Evolutionary conservation across 2,113 vertebrate genomes (phyloP).

Genomic region (Pampusana beccarii): DNA sequence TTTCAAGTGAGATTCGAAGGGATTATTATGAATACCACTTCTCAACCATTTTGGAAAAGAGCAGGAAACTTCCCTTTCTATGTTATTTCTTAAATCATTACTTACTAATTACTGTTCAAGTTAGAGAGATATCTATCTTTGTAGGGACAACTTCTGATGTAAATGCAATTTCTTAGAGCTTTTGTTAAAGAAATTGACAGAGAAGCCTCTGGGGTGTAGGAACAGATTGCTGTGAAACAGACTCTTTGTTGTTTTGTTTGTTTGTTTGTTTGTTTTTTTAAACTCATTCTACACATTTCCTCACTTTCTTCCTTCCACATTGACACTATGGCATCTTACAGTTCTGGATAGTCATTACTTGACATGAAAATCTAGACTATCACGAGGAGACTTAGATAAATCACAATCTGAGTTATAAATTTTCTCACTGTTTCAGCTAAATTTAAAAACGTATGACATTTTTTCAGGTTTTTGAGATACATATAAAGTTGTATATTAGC

Average conservation of each 20-base stretch:
- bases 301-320: neutral
- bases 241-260: no score
- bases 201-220: neutral
- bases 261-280: no score
- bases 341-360: neutral
- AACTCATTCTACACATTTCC: rapidly evolving
- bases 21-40: neutral
- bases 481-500: neutral
- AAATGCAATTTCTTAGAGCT: neutral
- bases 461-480: neutral
- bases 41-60: neutral
- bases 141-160: neutral
- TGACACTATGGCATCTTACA: neutral
- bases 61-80: neutral
- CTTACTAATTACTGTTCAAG: neutral
- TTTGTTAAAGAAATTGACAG: neutral
- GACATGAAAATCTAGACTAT: neutral
- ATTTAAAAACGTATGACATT: neutral
- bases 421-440: neutral
- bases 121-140: neutral
- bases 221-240: neutral
- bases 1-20: neutral
- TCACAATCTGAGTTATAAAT: neutral
- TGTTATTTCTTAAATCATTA: neutral
- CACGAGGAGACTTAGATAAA: neutral